Evolutionary conservation across 2,797 vertebrate species (phyloP), one percentile per base, ranked within the genome.

Genomic region (Naso thynnoides): DNA sequence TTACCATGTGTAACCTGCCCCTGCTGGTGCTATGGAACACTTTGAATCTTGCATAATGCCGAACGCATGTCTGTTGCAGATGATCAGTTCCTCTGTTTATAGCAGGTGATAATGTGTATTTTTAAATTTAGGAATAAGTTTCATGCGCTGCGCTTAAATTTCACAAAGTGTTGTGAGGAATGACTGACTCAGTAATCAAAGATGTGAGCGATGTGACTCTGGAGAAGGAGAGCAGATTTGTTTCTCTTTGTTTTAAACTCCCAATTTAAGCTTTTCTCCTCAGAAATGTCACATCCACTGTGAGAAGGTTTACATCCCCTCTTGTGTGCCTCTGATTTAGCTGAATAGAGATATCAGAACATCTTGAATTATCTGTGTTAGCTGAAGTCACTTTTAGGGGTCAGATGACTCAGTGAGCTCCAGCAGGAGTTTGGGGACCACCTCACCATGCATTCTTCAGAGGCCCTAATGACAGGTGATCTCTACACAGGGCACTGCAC

Each of bases 401-500:
- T 63, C 71, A 66, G 41, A 73, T 72, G 61, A 72, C n/a, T 53
- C 54, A 54, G 8, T 21, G 21, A 6, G 68, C 49, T 64, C 58
- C 71, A 64, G 41, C 7, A 0, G 18, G 50, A 78, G 55, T 78
- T 62, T 62, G 72, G 83, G 81, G 63, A 70, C 66, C 84, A 77
- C 85, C 86, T 70, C 73, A 31, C 45, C 56, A 50, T 55, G 57
- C 81, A 70, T 90, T 76, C 80, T 70, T 70, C 52, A 4, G 82
- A 86, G 83, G 79, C 74, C 70, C 73, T 18, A 26, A 6, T 58
- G 73, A 86, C 87, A 88, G 82, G 84, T 89, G 88, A 89, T 65
- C 60, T 76, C 45, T 64, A 48, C n/a, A 29, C 55, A 57, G 73
- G 65, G 41, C 68, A 15, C 70, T 24, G 38, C 45, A 76, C 76